A percentile compares a stretch with the other conserved stretches of the same genome.
phyloP scores from a whole-genome alignment of 2,888 invertebrate species.

The Liodrosophila aerea region DNA sequence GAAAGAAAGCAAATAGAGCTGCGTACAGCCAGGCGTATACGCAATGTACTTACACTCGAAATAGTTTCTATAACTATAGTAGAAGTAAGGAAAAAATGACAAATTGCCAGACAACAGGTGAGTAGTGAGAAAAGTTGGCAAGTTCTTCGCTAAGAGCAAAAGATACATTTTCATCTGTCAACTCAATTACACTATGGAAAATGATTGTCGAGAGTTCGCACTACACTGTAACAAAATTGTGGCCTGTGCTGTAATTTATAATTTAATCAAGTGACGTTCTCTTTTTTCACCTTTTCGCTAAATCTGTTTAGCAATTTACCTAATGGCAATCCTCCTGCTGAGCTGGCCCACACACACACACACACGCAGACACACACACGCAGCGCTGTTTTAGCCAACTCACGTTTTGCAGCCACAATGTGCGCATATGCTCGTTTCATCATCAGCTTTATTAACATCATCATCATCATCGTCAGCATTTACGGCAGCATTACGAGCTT shows the following conservation, averaged over 20 bases:
- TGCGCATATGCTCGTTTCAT: slow-evolving; percentile 17
- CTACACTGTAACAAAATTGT: no score
- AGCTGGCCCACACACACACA: slow-evolving; percentile 1
- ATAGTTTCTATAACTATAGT: no score
- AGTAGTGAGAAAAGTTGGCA: no score
- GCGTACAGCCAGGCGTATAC: slow-evolving; percentile 26
- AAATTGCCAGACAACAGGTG: no score
- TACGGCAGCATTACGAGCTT: background rate
- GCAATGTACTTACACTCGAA: slow-evolving; percentile 8
- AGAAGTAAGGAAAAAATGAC: no score
- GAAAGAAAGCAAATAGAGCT: background rate
- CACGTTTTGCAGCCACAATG: slow-evolving; percentile 38
- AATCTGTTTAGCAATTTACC: slow-evolving; percentile 40
- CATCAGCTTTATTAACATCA: slow-evolving; percentile 11
- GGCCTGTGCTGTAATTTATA: background rate
- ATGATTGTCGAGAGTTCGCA: no score
- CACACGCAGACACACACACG: slow-evolving; percentile 3
- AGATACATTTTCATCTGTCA: no score
- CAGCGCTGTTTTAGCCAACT: slow-evolving; percentile 19
- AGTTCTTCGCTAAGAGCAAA: no score
- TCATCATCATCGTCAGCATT: slow-evolving; percentile 8
- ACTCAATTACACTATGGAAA: background rate
- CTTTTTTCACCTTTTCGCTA: slow-evolving; percentile 11
- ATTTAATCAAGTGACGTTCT: slow-evolving; percentile 12
- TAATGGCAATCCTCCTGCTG: slow-evolving; percentile 30